Conservation (phyloP, 2,888 invertebrate species). For the Allacma fusca region DNA sequence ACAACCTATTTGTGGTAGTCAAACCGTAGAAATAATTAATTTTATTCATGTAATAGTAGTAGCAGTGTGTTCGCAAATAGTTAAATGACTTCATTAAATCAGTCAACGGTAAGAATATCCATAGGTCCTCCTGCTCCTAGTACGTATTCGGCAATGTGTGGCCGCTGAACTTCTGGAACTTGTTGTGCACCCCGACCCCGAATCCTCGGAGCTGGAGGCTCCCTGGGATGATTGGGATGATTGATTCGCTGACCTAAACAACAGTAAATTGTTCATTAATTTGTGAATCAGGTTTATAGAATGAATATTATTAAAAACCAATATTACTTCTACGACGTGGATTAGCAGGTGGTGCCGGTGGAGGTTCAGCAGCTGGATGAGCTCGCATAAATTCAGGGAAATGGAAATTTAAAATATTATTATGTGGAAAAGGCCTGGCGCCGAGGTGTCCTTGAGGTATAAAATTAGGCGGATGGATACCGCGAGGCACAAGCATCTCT, state of each 20-base stretch:
- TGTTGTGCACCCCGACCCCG: conserved; percentile 4
- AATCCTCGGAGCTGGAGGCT: not conserved
- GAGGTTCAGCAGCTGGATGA: no score
- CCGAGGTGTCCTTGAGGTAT: not conserved
- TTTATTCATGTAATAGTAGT: no score
- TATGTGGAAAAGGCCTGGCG: not conserved
- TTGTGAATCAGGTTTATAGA: no score
- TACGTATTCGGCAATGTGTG: conserved; percentile 2
- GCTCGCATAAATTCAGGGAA: conserved; percentile 12
- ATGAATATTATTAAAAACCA: no score
- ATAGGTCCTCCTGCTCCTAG: conserved; percentile 15
- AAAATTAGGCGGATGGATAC: not conserved
- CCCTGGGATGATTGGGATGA: no score
- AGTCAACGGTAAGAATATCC: conserved; percentile 40
- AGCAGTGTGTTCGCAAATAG: not conserved
- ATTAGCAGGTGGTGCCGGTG: not conserved
- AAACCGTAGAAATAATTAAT: no score
- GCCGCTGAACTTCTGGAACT: not conserved
- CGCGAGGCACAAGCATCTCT: conserved; percentile 26
- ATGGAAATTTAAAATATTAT: conserved; percentile 10
- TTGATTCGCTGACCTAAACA: conserved; percentile 20
- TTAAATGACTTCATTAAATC: conserved; percentile 17
- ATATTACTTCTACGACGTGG: conserved; percentile 29
- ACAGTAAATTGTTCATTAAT: no score
- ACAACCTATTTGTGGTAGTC: no score